phyloP scores from a whole-genome alignment of 2,888 invertebrate genomes.

The Octonoba sinensis region DNA sequence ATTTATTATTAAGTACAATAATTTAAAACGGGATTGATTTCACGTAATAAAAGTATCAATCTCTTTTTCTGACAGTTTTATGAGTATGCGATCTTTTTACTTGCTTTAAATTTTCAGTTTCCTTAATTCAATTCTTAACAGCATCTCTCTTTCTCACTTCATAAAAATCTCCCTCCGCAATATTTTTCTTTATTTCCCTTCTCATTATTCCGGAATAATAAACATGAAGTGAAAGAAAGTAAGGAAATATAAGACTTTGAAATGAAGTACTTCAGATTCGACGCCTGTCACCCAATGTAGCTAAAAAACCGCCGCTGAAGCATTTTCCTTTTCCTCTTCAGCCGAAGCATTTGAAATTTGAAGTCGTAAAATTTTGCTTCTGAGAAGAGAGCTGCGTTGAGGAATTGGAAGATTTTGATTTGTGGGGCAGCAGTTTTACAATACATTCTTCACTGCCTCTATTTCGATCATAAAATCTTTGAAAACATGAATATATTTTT shows the following conservation, averaged over 20 bases:
- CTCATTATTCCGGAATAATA: constrained; percentile 28
- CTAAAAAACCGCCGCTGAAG: constrained; percentile 23
- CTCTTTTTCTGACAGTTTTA: too few relatives aligned
- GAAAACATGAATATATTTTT: too few relatives aligned
- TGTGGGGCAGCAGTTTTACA: too few relatives aligned
- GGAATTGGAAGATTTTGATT: constrained; percentile 1
- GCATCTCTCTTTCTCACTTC: constrained; percentile 17
- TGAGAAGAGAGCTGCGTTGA: constrained; percentile 15
- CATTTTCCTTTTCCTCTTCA: constrained; percentile 22
- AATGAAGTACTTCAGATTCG: constrained; percentile 13
- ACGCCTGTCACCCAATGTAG: not conserved
- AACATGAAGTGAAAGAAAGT: constrained; percentile 13
- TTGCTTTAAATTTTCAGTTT: too few relatives aligned
- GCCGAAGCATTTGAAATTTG: constrained; percentile 24
- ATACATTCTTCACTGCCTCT: too few relatives aligned
- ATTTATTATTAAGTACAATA: too few relatives aligned
- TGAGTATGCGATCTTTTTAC: too few relatives aligned
- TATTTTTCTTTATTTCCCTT: constrained; percentile 11
- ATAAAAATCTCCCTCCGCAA: constrained; percentile 12
- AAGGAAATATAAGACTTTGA: not conserved
- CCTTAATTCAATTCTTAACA: too few relatives aligned
- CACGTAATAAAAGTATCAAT: too few relatives aligned
- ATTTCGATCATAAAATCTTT: too few relatives aligned
- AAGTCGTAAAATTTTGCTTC: constrained; percentile 24
- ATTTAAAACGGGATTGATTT: too few relatives aligned